Base-by-base conservation (phyloP, 2,797 vertebrate genomes). In the Pitangus sulphuratus region DNA sequence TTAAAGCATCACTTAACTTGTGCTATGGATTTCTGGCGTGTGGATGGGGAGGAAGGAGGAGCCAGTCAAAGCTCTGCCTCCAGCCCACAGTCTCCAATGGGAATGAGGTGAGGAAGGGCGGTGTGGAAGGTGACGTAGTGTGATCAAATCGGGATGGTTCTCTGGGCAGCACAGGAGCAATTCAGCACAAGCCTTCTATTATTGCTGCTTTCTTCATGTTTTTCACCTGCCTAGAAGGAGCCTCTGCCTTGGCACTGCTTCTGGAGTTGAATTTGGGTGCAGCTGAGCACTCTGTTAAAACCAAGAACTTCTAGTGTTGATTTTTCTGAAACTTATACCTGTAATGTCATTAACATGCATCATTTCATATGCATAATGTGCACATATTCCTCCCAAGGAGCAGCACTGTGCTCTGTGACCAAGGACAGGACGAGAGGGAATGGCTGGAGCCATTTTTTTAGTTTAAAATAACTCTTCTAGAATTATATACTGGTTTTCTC, bases 1-100 rank as follows among this genome's bases (percentile, higher is more conserved):
- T 64, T 70, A 7, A 84, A 75, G 51, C 14, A 14, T 58, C 66
- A 3, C 40, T 83, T 64, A 62, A 53, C 20, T 69, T 8, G 0
- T 0, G 1, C 62, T 40, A 7, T 44, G 25, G 51, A 21, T 70
- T 74, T 47, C 33, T 79, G 68, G 28, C 2, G 0, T 15, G 35
- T 6, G 45, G 44, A 30, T 60, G 42, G 39, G 42, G 18, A 84
- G 61, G 66, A 57, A 62, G 64, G 2, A 48, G 54, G 58, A 56
- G 40, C 50, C 4, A 1, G 31, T n/a, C 62, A 79, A 44, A 83
- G 69, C 66, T 86, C 60, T 76, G 58, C 37, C 56, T 84, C 17
- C 61, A 57, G 47, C 77, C 3, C 1, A 0, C 31, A 13, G 35
- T 40, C 37, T 84, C n/a, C 85, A 25, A 0, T 31, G 48, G 37